Percentiles rank a stretch among this genome's conserved stretches.
These are phyloP conservation scores for Sardinella longiceps DNA, from an alignment of 2,797 vertebrate species.

Conservation along the genomic window DNA sequence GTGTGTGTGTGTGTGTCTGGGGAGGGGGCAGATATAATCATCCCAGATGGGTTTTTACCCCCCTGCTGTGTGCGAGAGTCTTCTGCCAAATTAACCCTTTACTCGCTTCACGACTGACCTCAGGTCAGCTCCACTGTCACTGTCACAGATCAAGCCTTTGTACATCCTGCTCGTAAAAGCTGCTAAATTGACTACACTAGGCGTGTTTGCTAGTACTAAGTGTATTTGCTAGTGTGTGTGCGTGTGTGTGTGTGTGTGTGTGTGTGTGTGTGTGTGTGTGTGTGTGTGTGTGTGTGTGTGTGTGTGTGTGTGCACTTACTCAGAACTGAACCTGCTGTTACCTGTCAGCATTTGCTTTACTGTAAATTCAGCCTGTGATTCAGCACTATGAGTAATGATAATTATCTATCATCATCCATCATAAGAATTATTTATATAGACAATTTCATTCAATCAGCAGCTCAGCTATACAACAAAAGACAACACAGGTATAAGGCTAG, in stretches of 20 bases:
- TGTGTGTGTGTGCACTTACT: not conserved
- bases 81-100: slow-evolving; percentile 7
- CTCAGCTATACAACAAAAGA: too few relatives aligned
- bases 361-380: too few relatives aligned
- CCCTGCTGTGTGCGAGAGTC: not conserved
- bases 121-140: not conserved
- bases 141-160: not conserved
- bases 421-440: too few relatives aligned
- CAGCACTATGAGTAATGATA: too few relatives aligned
- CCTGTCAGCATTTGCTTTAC: too few relatives aligned
- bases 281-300: too few relatives aligned
- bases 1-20: too few relatives aligned
- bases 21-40: slow-evolving; percentile 4
- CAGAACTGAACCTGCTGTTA: not conserved
- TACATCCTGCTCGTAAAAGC: slow-evolving; percentile 17
- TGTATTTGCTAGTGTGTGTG: not conserved
- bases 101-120: not conserved
- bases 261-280: slow-evolving; percentile 4
- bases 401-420: too few relatives aligned
- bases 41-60: slow-evolving; percentile 8
- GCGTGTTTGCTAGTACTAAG: not conserved
- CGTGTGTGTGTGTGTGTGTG: not conserved
- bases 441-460: too few relatives aligned
- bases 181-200: not conserved
- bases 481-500: too few relatives aligned